Evolutionary conservation across 2,113 vertebrate genomes (phyloP).

Genomic region (Boulengeromyrus knoepffleri): DNA sequence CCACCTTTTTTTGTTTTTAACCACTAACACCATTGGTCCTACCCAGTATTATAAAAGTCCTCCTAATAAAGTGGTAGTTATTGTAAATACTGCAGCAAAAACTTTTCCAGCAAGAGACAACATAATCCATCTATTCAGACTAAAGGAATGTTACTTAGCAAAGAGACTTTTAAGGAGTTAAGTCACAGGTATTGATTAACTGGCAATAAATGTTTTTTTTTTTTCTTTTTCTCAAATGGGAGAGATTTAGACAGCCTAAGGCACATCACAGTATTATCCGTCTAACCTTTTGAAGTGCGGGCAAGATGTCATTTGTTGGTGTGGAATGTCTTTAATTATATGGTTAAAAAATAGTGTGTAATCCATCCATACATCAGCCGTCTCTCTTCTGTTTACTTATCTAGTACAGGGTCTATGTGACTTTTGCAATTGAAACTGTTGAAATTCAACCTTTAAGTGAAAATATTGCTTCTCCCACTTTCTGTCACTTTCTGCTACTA

Average conservation of each 20-base stretch:
- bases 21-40: neutral
- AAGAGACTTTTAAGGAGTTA: neutral
- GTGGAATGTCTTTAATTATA: neutral
- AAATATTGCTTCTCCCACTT: neutral
- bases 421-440: neutral
- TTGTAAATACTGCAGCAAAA: neutral
- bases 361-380: neutral
- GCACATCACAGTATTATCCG: neutral
- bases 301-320: neutral
- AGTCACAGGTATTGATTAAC: neutral
- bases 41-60: neutral
- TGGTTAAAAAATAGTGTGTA: neutral
- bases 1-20: neutral
- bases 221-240: neutral
- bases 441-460: neutral
- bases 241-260: neutral
- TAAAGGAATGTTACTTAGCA: neutral
- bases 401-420: neutral
- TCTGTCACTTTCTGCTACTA: neutral
- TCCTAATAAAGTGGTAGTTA: neutral
- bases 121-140: neutral
- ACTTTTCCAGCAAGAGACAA: neutral
- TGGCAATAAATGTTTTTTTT: neutral
- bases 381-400: neutral
- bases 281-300: neutral